Evolutionary conservation across 2,797 vertebrate genomes (phyloP).

Genomic region (Enteromius treurensis): DNA sequence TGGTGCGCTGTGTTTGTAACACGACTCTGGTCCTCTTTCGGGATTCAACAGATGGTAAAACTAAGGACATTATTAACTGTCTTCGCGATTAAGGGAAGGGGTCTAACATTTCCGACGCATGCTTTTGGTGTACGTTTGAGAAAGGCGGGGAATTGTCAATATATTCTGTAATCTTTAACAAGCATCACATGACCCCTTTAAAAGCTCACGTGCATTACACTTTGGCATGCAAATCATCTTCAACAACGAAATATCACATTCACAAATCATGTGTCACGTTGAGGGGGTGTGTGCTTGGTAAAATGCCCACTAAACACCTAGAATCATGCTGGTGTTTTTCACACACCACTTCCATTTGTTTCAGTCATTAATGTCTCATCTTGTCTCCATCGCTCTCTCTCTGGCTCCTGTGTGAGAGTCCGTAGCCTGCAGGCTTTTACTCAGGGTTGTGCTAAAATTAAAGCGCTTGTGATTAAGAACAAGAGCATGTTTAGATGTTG

Average conservation of each 20-base stretch:
- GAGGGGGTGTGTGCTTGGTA: not conserved
- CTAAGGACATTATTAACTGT: not conserved
- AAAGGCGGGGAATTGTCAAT: too few species aligned
- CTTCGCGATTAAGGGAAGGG: not conserved
- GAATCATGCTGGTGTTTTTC: not conserved
- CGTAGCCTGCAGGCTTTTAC: not conserved
- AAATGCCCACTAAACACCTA: not conserved
- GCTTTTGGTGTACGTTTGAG: not conserved
- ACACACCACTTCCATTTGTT: not conserved
- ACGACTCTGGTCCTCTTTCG: not conserved
- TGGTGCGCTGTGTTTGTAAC: too few species aligned
- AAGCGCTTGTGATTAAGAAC: conserved; percentile 37
- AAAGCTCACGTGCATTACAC: not conserved
- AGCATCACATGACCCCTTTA: too few species aligned
- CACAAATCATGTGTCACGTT: not conserved
- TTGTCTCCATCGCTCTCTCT: not conserved
- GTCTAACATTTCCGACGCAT: not conserved
- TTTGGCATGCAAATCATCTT: not conserved
- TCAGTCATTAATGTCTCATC: not conserved
- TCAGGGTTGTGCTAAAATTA: conserved; percentile 31
- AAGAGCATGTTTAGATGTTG: conserved; percentile 38
- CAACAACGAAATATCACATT: not conserved
- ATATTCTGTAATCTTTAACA: too few species aligned
- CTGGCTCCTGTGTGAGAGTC: conserved; percentile 6
- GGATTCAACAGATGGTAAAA: not conserved